A percentile compares a stretch with the other conserved stretches of the same genome.
These are phyloP conservation scores for Umimayanthus kanabou DNA, from an alignment of 92 coral and sea anemone species.

Conservation along the genomic window DNA sequence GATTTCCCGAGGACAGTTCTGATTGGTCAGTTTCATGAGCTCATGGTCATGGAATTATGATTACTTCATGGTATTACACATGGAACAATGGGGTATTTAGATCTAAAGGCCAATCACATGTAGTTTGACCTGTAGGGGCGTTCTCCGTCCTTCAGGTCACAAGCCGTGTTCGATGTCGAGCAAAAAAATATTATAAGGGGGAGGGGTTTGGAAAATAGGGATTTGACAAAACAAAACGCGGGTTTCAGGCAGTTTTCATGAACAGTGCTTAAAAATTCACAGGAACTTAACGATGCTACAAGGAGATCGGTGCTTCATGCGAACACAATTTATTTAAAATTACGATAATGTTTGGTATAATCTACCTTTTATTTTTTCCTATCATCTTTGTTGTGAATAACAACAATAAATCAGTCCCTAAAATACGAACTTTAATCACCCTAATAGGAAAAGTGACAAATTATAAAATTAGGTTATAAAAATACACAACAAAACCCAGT, in stretches of 20 bases:
- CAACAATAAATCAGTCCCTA: constrained; percentile 1
- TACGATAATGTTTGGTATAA: neutral
- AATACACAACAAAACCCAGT: neutral
- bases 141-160: constrained; percentile 37
- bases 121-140: constrained; percentile 26
- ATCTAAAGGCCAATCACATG: constrained; percentile 59
- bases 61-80: constrained; percentile 93
- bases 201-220: constrained; percentile 4
- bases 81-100: constrained; percentile 58
- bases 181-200: neutral
- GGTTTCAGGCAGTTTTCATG: neutral
- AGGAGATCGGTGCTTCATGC: neutral
- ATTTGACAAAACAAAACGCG: neutral
- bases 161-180: constrained; percentile 39
- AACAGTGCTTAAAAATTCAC: neutral
- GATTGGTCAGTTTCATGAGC: constrained; percentile 86
- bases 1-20: constrained; percentile 66
- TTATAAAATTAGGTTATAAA: constrained; percentile 16
- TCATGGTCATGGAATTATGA: constrained; percentile 90
- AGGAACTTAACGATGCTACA: neutral
- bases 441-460: constrained; percentile 23
- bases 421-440: neutral
- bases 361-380: neutral
- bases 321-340: neutral
- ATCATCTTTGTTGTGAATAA: neutral